Conservation (phyloP, 1,140 invertebrate species). For the Papilio polytes region DNA sequence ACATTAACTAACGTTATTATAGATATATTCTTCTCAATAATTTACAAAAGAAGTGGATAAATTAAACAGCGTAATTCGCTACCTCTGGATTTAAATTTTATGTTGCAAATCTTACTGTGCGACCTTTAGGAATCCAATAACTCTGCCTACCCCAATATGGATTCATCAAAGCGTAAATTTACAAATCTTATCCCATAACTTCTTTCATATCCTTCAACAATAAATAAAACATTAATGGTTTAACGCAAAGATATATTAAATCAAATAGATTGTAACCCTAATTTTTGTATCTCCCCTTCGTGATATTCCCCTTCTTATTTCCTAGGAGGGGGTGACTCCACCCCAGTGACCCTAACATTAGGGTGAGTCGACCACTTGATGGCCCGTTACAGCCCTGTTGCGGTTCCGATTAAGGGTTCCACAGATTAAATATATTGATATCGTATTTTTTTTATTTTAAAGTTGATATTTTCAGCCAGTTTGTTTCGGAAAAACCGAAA, state of each 20-base stretch:
- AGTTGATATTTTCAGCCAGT: background rate
- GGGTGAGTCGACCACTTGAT: constrained; percentile 42
- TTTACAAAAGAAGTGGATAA: too few relatives aligned
- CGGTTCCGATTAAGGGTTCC: constrained; percentile 34
- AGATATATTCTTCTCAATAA: too few relatives aligned
- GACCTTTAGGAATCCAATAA: background rate
- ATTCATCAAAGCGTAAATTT: background rate
- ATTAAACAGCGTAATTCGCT: too few relatives aligned
- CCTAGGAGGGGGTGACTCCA: constrained; percentile 45
- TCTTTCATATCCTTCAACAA: constrained; percentile 24
- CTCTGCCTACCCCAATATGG: constrained; percentile 8
- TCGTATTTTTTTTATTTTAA: background rate
- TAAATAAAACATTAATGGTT: constrained; percentile 35
- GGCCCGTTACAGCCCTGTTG: constrained; percentile 32
- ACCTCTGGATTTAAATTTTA: too few relatives aligned
- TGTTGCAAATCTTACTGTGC: too few relatives aligned
- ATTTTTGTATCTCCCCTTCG: constrained; percentile 30
- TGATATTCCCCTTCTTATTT: constrained; percentile 31
- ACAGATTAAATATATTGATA: constrained; percentile 25
- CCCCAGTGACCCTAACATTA: constrained; percentile 49
- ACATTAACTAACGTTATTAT: too few relatives aligned
- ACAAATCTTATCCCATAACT: constrained; percentile 2
- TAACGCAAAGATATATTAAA: constrained; percentile 33
- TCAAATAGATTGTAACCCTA: constrained; percentile 45
- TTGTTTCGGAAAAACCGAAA: background rate